phyloP scores from a whole-genome alignment of 2,888 invertebrate genomes.

The Palloptera scutellata region DNA sequence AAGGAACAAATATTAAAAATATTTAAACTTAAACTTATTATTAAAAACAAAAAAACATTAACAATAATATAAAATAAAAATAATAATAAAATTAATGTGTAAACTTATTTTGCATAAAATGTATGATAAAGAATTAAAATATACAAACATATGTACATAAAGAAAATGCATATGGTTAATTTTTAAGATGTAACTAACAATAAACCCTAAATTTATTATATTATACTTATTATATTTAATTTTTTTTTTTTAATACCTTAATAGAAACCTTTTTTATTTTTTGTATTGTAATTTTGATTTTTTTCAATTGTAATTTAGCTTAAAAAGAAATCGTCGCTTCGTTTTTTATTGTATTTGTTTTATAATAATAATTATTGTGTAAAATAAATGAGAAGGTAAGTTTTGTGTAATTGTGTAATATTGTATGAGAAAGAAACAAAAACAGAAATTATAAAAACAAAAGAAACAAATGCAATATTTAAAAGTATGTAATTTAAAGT shows the following conservation, averaged over 20 bases:
- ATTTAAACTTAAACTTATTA: slow-evolving; percentile 29
- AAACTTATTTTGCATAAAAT: slow-evolving; percentile 42
- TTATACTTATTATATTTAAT: not conserved
- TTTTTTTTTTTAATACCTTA: not conserved
- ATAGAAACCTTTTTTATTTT: not conserved
- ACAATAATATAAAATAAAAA: slow-evolving; percentile 25
- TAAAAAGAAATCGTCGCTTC: slow-evolving; percentile 5
- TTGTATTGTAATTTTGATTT: not conserved
- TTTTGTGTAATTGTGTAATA: slow-evolving; percentile 23
- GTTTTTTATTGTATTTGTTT: slow-evolving; percentile 4
- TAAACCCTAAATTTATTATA: not conserved
- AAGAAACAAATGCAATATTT: slow-evolving; percentile 34
- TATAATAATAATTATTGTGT: not conserved
- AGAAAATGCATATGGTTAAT: slow-evolving; percentile 34
- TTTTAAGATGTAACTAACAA: slow-evolving; percentile 32
- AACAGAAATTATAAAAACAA: slow-evolving; percentile 18
- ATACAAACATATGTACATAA: slow-evolving; percentile 30
- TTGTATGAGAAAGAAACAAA: slow-evolving; percentile 31
- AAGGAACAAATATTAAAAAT: slow-evolving; percentile 44
- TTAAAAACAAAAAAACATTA: slow-evolving; percentile 25
- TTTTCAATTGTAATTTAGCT: too few relatives aligned
- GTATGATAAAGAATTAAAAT: slow-evolving; percentile 31
- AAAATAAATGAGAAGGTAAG: not conserved
- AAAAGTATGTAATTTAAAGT: slow-evolving; percentile 24
- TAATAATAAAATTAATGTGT: slow-evolving; percentile 35